A percentile compares a stretch with the other conserved stretches of the same genome.
These are phyloP conservation scores for Halcyon senegalensis DNA, from an alignment of 2,113 vertebrate species.

Conservation along the genomic window DNA sequence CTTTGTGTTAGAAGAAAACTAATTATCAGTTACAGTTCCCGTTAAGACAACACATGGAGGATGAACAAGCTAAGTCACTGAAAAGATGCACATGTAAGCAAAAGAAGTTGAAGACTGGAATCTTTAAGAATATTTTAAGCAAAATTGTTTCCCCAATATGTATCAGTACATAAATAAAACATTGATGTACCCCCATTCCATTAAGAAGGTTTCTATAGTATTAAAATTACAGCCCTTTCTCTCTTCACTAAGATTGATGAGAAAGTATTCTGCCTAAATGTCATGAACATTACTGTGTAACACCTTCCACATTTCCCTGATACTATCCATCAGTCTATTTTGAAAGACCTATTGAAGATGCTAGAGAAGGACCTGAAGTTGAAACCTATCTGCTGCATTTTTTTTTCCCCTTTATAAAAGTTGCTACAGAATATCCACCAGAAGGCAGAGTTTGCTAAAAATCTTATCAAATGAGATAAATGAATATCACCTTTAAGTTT, in stretches of 20 bases:
- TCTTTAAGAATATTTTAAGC: neutral
- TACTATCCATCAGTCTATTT: neutral
- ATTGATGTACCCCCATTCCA: neutral
- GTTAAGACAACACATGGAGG: neutral
- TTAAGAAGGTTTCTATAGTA: neutral
- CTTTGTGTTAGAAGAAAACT: neutral
- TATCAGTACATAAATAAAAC: neutral
- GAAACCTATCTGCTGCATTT: neutral
- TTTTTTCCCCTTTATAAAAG: neutral
- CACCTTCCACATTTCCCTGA: neutral
- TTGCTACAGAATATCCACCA: neutral
- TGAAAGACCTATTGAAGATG: neutral
- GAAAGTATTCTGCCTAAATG: neutral
- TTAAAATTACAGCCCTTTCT: neutral
- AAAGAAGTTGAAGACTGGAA: neutral
- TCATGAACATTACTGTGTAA: neutral
- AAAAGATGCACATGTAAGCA: neutral
- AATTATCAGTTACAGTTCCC: neutral
- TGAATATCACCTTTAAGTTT: neutral
- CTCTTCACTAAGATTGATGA: neutral
- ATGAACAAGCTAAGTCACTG: neutral
- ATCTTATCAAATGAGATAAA: neutral
- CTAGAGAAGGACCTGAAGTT: neutral
- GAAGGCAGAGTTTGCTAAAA: neutral
- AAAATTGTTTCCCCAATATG: neutral